Conservation (phyloP, 1,140 invertebrate species). For the Lasaia peninsularis region DNA sequence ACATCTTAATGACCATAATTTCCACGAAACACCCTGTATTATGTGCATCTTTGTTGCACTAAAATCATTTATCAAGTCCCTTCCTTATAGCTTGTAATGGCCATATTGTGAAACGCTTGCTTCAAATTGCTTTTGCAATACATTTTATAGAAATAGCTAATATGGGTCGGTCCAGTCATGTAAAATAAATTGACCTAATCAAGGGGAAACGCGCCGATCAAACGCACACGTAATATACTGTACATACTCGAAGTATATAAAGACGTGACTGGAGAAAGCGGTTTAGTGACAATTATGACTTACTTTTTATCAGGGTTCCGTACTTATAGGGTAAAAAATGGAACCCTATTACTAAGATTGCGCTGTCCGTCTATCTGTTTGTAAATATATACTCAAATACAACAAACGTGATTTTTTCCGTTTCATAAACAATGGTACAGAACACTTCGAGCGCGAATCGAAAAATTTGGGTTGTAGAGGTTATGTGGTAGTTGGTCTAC, state of each 20-base stretch:
- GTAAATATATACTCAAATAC: too few relatives aligned
- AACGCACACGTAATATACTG: conserved; percentile 27
- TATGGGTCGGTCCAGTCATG: conserved; percentile 34
- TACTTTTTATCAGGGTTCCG: too few relatives aligned
- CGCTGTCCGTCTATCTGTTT: too few relatives aligned
- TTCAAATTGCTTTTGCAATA: conserved; percentile 6
- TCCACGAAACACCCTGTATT: background rate
- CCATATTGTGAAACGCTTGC: conserved; percentile 1
- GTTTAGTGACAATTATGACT: conserved; percentile 19
- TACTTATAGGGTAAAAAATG: too few relatives aligned
- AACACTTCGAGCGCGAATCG: too few relatives aligned
- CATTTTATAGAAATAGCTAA: conserved; percentile 18
- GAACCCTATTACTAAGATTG: too few relatives aligned
- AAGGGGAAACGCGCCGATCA: conserved; percentile 31
- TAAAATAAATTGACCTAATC: conserved; percentile 40
- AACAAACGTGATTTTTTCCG: too few relatives aligned
- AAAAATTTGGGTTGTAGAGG: too few relatives aligned
- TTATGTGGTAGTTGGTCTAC: too few relatives aligned
- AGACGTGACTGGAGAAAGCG: conserved; percentile 59
- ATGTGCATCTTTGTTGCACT: background rate
- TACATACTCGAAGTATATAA: conserved; percentile 24
- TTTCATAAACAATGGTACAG: too few relatives aligned
- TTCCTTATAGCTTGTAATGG: conserved; percentile 5
- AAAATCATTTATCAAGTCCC: background rate
- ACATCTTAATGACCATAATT: too few relatives aligned